Conservation (phyloP, 2,888 invertebrate genomes). For the Scaptomyza caliginosa region DNA sequence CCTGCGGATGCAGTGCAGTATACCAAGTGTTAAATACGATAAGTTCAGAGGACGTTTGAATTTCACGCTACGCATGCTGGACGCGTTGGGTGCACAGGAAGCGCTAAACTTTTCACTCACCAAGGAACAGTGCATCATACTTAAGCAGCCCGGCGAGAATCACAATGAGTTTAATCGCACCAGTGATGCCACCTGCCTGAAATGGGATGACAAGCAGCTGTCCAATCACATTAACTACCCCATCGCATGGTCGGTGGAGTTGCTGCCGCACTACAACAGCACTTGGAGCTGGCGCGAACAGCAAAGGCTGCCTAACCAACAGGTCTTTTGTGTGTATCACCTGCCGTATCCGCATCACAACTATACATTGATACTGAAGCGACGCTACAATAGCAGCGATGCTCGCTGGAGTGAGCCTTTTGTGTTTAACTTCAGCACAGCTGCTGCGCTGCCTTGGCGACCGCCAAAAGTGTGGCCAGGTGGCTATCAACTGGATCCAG, state of each 20-base stretch:
- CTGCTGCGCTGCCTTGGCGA: slow-evolving; percentile 85
- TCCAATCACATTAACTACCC: rapidly evolving
- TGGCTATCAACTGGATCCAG: slow-evolving; percentile 88
- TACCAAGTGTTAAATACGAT: rapidly evolving
- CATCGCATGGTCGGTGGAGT: slow-evolving; percentile 30
- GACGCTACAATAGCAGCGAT: slow-evolving; percentile 84
- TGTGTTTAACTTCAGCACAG: slow-evolving; percentile 86
- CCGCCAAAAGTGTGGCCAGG: slow-evolving; percentile 88
- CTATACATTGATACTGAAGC: slow-evolving; percentile 87
- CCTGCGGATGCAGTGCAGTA: neutral
- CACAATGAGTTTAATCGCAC: rapidly evolving
- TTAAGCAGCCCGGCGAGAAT: neutral
- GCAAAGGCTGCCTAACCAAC: neutral
- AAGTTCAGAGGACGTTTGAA: neutral
- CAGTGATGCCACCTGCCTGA: slow-evolving; percentile 15
- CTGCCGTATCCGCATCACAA: slow-evolving; percentile 73
- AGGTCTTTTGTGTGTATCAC: slow-evolving; percentile 53
- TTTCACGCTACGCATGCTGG: slow-evolving; percentile 4
- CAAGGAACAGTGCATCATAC: neutral
- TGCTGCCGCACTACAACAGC: neutral
- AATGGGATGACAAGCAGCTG: neutral
- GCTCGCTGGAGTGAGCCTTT: slow-evolving; percentile 89
- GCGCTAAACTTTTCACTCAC: rapidly evolving
- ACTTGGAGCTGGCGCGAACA: neutral
- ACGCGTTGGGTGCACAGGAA: neutral